These are phyloP conservation scores for Lemur catta DNA, from an alignment of 2,797 vertebrate genomes.

Conservation along the genomic window DNA sequence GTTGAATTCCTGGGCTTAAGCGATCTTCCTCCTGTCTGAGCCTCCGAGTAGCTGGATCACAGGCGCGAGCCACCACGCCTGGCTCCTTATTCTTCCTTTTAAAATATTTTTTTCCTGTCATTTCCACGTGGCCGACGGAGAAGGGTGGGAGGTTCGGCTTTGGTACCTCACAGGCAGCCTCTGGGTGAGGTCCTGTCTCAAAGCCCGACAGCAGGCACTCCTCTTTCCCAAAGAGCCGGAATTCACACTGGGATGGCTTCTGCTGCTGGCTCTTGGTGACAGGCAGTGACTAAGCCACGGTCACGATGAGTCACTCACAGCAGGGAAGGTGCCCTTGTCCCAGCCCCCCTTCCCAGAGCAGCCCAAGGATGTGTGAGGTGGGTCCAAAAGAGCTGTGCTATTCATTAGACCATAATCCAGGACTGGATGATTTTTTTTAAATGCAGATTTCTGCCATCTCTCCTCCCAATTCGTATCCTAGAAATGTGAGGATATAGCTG, in stretches of 20 bases:
- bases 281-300: slow-evolving; percentile 41
- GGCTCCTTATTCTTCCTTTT: not conserved
- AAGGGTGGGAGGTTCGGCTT: not conserved
- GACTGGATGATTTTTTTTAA: not conserved
- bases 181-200: not conserved
- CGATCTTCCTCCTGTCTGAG: not conserved
- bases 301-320: slow-evolving; percentile 48
- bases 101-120: not conserved
- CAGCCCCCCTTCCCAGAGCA: not conserved
- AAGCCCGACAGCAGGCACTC: not conserved
- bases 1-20: not conserved
- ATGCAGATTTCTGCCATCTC: not conserved
- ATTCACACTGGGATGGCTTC: not conserved
- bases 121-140: not conserved
- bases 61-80: not conserved
- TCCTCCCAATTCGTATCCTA: not conserved
- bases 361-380: not conserved
- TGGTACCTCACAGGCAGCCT: not conserved
- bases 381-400: not conserved
- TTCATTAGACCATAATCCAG: not conserved
- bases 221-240: slow-evolving; percentile 21
- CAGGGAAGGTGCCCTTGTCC: slow-evolving; percentile 30
- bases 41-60: not conserved
- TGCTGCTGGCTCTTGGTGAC: not conserved
- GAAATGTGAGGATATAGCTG: not conserved